phyloP scores from a whole-genome alignment of 37 sponge, comb jelly and placozoan species.

The Bolinopsis microptera region DNA sequence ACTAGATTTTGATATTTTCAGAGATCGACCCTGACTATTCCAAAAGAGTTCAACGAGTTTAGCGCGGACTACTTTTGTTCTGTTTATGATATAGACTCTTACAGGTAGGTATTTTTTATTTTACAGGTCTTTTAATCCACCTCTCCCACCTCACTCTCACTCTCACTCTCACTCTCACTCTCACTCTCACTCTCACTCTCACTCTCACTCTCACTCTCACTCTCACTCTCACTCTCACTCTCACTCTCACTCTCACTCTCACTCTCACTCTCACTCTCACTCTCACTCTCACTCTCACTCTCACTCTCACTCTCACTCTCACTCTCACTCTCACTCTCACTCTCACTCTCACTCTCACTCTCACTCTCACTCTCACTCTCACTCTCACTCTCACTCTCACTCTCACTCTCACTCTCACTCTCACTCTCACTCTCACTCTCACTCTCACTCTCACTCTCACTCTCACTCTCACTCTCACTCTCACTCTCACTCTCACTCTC shows the following conservation, averaged over 20 bases:
- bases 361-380: too few species aligned
- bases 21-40: background rate
- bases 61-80: constrained; percentile 16
- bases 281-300: too few species aligned
- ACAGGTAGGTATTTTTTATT: background rate
- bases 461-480: background rate
- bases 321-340: constrained; percentile 21
- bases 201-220: background rate
- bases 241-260: background rate
- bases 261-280: background rate
- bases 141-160: background rate
- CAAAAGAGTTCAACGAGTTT: background rate
- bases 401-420: too few species aligned
- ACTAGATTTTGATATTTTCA: background rate
- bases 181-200: background rate
- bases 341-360: too few species aligned
- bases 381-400: too few species aligned
- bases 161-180: background rate
- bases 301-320: too few species aligned
- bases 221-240: background rate
- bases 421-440: too few species aligned
- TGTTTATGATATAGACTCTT: background rate
- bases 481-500: background rate
- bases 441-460: too few species aligned
- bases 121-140: too few species aligned